Evolutionary conservation across 1,140 invertebrate species (phyloP).

Genomic region (Panulirus ornatus): DNA sequence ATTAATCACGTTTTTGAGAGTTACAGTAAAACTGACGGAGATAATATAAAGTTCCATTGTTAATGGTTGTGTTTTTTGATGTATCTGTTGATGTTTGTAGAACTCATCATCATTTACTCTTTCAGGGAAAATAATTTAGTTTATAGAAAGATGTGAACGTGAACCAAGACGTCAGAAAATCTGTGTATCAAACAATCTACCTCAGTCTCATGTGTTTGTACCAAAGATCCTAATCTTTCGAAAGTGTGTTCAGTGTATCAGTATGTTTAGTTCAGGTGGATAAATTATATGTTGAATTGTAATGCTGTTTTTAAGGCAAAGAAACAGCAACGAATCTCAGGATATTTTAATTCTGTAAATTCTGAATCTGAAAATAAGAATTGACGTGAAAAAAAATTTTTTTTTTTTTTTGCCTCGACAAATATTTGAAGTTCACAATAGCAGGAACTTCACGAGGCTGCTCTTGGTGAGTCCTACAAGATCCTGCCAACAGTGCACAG

Average conservation of each 20-base stretch:
- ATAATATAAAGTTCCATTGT: too few species aligned
- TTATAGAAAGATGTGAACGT: neutral
- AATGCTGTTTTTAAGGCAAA: neutral
- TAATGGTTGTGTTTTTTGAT: neutral
- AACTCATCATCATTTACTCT: neutral
- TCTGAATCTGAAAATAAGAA: neutral
- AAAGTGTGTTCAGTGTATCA: conserved; percentile 1
- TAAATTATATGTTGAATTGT: neutral
- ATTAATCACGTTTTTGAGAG: too few species aligned
- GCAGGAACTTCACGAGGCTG: too few species aligned
- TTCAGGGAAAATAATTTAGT: neutral
- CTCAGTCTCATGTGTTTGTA: neutral
- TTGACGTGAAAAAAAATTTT: too few species aligned
- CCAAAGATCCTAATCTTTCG: neutral
- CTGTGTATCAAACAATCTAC: conserved; percentile 13
- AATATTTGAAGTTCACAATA: too few species aligned
- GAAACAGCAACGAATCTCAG: neutral
- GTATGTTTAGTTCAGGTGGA: neutral
- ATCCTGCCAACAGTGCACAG: neutral
- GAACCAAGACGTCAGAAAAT: neutral
- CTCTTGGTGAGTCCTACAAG: too few species aligned
- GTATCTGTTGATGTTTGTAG: neutral
- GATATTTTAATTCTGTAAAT: neutral
- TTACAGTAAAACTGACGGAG: too few species aligned
- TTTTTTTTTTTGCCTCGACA: too few species aligned